A percentile compares a stretch with the other conserved stretches of the same genome.
Conservation (phyloP, 64 coral and sea anemone genomes). For the Anthopleura sola region DNA sequence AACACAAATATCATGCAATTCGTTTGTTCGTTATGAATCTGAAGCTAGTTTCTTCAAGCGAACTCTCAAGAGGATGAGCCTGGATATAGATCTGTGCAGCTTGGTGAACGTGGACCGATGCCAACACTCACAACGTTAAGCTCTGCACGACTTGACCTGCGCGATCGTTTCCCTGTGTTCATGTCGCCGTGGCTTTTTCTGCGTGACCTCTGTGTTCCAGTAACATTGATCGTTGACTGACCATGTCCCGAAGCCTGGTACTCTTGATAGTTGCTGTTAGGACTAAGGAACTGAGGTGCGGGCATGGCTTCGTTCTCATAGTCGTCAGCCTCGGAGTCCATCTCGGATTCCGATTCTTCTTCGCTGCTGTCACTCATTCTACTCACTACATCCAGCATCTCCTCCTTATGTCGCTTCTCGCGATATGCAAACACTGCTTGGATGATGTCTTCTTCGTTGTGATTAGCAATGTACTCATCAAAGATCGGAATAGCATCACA, state of each 20-base stretch:
- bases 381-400: conserved; percentile 17
- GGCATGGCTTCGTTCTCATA: background rate
- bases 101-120: background rate
- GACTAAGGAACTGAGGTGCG: background rate
- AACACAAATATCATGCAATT: no score
- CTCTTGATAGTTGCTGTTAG: background rate
- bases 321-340: background rate
- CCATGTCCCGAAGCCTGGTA: background rate
- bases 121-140: background rate
- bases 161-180: background rate
- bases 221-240: background rate
- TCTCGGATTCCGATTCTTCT: background rate
- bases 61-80: background rate
- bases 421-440: conserved; percentile 50
- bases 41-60: background rate
- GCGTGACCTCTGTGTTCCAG: background rate
- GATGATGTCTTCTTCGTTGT: conserved; percentile 65
- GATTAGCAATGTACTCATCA: conserved; percentile 65
- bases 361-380: background rate
- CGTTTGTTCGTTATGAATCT: no score
- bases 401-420: conserved; percentile 65
- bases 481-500: conserved; percentile 93
- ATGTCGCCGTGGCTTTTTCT: background rate
- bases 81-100: background rate
- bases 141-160: background rate